Evolutionary conservation across 2,797 vertebrate species (phyloP).

Genomic region (Smutsia temminckii): DNA sequence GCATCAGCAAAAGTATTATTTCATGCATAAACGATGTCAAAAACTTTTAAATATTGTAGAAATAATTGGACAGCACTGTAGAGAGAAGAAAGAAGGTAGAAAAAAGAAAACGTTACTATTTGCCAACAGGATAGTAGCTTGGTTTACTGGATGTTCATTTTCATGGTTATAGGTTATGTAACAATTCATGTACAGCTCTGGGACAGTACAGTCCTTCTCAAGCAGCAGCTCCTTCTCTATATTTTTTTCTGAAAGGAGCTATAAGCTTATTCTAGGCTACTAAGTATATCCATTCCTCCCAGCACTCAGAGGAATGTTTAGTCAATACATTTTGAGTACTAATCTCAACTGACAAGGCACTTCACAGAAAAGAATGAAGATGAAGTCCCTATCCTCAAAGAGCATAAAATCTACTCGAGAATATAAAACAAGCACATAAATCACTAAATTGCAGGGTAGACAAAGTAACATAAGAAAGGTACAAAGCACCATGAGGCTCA

Average conservation of each 20-base stretch:
- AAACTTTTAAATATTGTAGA: not conserved
- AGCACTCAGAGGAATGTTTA: not conserved
- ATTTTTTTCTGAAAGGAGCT: constrained; percentile 28
- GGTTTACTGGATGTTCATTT: not conserved
- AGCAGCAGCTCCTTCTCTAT: not conserved
- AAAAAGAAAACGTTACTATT: not conserved
- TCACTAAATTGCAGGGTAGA: not conserved
- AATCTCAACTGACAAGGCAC: not conserved
- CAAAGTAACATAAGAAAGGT: not conserved
- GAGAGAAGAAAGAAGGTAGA: constrained; percentile 3
- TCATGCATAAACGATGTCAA: not conserved
- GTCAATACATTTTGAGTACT: not conserved
- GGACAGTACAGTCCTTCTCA: not conserved
- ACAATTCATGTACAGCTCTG: not conserved
- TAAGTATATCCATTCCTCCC: not conserved
- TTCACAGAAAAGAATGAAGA: not conserved
- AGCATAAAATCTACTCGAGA: constrained; percentile 22
- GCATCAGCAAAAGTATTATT: constrained; percentile 32
- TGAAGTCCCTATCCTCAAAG: not conserved
- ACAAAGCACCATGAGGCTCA: not conserved
- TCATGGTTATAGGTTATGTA: not conserved
- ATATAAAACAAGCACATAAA: constrained; percentile 3
- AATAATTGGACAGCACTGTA: not conserved
- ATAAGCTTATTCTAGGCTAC: not conserved
- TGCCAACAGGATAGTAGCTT: not conserved